A percentile compares a stretch with the other conserved stretches of the same genome.
phyloP scores from a whole-genome alignment of 2,113 vertebrate species.

The Amphiprion percula region DNA sequence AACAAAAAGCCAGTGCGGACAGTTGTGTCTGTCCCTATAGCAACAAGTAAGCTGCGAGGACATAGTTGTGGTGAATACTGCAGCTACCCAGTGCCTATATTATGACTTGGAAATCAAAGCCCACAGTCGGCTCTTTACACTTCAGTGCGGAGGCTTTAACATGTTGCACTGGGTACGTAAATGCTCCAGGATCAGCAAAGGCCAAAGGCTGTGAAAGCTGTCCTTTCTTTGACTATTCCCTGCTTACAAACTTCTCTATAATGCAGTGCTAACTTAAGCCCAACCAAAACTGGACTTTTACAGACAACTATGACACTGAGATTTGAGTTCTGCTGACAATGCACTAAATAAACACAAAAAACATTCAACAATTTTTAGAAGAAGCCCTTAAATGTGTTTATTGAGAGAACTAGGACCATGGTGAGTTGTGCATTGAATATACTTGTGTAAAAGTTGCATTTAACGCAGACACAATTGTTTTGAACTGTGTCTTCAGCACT shows the following conservation, averaged over 20 bases:
- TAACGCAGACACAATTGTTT: background rate
- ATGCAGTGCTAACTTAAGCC: constrained; percentile 1
- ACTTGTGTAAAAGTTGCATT: background rate
- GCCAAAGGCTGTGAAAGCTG: constrained; percentile 24
- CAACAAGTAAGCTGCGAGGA: constrained; percentile 57
- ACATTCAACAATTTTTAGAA: no score
- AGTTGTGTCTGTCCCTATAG: constrained; percentile 75
- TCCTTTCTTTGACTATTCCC: constrained; percentile 9
- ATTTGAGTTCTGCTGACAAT: background rate
- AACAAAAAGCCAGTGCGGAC: constrained; percentile 45
- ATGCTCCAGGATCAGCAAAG: constrained; percentile 30
- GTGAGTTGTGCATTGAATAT: background rate
- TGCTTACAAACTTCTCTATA: background rate
- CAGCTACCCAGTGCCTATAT: constrained; percentile 27
- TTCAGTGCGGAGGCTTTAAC: constrained; percentile 20
- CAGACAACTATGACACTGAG: background rate
- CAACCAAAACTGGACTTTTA: background rate
- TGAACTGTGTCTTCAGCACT: background rate
- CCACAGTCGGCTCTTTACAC: background rate
- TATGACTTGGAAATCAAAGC: constrained; percentile 48
- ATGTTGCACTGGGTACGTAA: constrained; percentile 9
- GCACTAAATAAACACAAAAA: no score
- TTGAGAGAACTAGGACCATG: no score
- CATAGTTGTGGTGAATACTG: constrained; percentile 44
- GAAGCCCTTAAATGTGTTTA: no score